Evolutionary conservation across 2,113 vertebrate genomes (phyloP).

Genomic region (Henicopernis longicauda): DNA sequence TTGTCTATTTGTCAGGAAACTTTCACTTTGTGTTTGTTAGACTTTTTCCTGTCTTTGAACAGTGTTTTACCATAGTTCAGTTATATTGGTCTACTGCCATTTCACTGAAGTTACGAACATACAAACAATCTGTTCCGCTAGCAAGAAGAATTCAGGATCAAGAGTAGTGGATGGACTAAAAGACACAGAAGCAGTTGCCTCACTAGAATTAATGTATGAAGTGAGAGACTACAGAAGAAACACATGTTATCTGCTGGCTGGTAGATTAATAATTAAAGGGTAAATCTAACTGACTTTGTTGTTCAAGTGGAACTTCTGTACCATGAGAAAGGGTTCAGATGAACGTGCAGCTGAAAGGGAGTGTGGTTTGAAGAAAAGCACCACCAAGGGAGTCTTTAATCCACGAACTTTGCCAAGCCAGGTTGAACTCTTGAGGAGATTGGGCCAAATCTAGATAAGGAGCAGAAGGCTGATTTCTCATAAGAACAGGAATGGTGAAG

Average conservation of each 20-base stretch:
- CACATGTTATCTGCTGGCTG: neutral
- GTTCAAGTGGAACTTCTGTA: neutral
- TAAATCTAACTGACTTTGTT: neutral
- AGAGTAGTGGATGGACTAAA: neutral
- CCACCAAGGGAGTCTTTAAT: neutral
- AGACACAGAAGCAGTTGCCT: neutral
- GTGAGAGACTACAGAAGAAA: neutral
- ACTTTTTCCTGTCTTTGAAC: neutral
- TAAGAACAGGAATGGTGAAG: neutral
- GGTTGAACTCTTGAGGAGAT: neutral
- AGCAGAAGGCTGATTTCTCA: neutral
- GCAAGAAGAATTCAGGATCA: neutral
- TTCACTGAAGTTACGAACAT: neutral
- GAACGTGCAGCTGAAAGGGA: neutral
- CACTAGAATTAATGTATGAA: neutral
- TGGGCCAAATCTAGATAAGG: neutral
- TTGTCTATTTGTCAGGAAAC: slow-evolving; percentile 23
- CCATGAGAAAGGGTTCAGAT: neutral
- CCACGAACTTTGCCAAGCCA: neutral
- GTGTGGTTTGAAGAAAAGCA: neutral
- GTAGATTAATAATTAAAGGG: neutral
- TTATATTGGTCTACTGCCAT: neutral
- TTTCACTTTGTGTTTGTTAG: neutral
- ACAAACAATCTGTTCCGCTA: neutral
- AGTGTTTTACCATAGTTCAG: neutral